Conservation (phyloP, 2,113 vertebrate genomes). For the Atrichornis clamosus region DNA sequence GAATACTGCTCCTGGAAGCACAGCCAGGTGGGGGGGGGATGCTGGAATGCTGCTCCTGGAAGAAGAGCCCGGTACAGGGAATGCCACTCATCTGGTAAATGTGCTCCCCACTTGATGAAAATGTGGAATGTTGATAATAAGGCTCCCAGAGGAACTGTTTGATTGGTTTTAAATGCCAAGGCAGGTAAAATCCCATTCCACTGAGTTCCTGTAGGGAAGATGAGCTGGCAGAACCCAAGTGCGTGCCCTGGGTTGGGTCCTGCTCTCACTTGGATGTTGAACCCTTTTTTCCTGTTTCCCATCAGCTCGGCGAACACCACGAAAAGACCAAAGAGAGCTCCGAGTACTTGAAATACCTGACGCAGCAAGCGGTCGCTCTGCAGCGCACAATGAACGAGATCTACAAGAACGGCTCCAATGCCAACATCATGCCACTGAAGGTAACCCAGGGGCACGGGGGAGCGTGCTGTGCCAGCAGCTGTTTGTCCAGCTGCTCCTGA, state of each 20-base stretch:
- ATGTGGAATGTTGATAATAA: not conserved
- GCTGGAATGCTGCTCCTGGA: not conserved
- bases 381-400: slow-evolving; percentile 99
- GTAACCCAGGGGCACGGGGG: slow-evolving; percentile 12
- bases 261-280: not conserved
- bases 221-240: not conserved
- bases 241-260: not conserved
- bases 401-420: slow-evolving; percentile 94
- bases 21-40: not conserved
- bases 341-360: slow-evolving; percentile 96
- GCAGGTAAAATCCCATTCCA: not conserved
- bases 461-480: not conserved
- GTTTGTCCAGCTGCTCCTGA: not conserved
- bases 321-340: slow-evolving; percentile 99
- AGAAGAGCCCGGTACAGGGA: not conserved
- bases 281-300: not conserved
- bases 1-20: not conserved
- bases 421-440: slow-evolving; percentile 95
- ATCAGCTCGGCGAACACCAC: slow-evolving; percentile 91
- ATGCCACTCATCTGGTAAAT: not conserved
- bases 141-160: not conserved
- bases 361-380: slow-evolving; percentile 95
- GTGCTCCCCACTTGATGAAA: not conserved
- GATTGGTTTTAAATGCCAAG: not conserved
- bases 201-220: not conserved